These are phyloP conservation scores for Allolobophora icterica DNA, from an alignment of 2,888 invertebrate species.

Conservation along the genomic window DNA sequence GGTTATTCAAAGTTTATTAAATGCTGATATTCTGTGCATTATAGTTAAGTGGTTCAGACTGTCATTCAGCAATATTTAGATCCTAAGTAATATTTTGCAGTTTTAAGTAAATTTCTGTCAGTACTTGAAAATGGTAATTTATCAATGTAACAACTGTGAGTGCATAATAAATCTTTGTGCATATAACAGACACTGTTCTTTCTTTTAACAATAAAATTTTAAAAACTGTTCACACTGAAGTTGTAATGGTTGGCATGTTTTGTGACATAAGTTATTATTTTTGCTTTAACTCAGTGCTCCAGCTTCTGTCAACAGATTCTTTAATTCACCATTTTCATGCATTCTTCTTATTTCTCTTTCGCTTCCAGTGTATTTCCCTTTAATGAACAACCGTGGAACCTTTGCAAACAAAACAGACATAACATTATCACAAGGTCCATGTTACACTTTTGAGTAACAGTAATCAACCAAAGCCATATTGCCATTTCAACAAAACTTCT, in stretches of 20 bases:
- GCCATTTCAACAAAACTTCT: not conserved
- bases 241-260: not conserved
- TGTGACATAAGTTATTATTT: not conserved
- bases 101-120: not conserved
- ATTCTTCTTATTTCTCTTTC: conserved; percentile 54
- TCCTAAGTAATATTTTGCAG: not conserved
- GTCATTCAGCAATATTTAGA: not conserved
- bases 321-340: conserved; percentile 55
- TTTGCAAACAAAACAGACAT: conserved; percentile 38
- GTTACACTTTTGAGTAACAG: conserved; percentile 34
- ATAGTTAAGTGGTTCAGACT: not conserved
- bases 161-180: not conserved
- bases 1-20: not conserved
- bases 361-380: conserved; percentile 58
- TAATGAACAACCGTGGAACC: conserved; percentile 61
- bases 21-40: not conserved
- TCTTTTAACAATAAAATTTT: not conserved
- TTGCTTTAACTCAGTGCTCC: conserved; percentile 33
- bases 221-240: not conserved
- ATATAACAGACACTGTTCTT: not conserved
- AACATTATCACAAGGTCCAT: not conserved
- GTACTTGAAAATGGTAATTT: not conserved
- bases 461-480: not conserved
- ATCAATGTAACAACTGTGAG: not conserved
- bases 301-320: conserved; percentile 50